phyloP scores from a whole-genome alignment of 1,140 invertebrate genomes.

The Chymomyza costata region DNA sequence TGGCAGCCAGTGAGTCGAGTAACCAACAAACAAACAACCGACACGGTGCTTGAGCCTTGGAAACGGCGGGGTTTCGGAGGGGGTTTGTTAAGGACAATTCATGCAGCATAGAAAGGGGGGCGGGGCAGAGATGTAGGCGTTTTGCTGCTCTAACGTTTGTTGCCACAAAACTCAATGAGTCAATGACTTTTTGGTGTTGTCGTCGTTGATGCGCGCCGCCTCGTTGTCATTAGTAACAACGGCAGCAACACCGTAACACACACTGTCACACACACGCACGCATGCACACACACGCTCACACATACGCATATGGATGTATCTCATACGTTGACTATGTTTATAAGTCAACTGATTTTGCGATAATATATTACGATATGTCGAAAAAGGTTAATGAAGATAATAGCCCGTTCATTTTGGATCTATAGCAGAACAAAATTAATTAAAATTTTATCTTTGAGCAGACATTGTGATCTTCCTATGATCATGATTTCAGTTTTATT shows the following conservation, averaged over 20 bases:
- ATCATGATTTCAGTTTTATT: too few relatives aligned
- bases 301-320: too few relatives aligned
- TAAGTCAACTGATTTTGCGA: too few relatives aligned
- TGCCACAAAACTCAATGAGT: constrained; percentile 59
- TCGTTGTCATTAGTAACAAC: constrained; percentile 71
- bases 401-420: too few relatives aligned
- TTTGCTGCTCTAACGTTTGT: constrained; percentile 8
- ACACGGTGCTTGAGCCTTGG: constrained; percentile 50
- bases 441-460: too few relatives aligned
- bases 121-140: neutral
- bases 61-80: constrained; percentile 30
- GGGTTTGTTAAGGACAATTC: too few relatives aligned
- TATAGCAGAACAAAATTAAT: too few relatives aligned
- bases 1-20: constrained; percentile 21
- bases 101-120: constrained; percentile 14
- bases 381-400: too few relatives aligned
- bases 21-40: constrained; percentile 59
- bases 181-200: constrained; percentile 71
- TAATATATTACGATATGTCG: too few relatives aligned
- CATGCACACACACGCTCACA: constrained; percentile 5
- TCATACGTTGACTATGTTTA: too few relatives aligned
- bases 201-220: constrained; percentile 66
- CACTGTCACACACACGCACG: constrained; percentile 24
- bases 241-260: constrained; percentile 36
- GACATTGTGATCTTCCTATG: too few relatives aligned